Base-by-base conservation (phyloP, 2,888 invertebrate species). In the Lithosia quadra region DNA sequence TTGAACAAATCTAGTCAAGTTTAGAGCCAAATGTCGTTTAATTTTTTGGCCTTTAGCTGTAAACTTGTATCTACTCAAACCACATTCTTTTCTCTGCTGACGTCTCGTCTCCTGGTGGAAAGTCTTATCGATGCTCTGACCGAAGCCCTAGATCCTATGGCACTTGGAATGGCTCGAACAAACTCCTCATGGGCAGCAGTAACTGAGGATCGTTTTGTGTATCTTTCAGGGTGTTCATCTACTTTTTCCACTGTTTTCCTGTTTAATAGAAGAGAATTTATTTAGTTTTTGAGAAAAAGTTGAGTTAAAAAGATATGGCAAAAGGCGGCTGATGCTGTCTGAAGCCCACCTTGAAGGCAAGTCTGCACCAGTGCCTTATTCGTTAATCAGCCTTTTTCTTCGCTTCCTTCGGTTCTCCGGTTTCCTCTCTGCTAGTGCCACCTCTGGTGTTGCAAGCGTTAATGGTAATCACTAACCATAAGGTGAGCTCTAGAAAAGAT, bases 111-210 rank as follows among this genome's bases (percentile, higher is more conserved):
- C 39, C 91, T 89, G n/a, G 86, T 76, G 0, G 90, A 90, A 1
- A 86, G 86, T 63, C 90, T 79, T 1, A 87, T 79, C 0, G 93
- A 93, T 0, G 93, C 88, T 36, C 95, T 84, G 15, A 95, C 87
- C 0, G 95, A 95, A 0, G 94, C 94, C 22, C 95, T 88, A 1
- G 93, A 93, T 0, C 92, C 89, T 36, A 92, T 86, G 5, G 89
- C 87, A 34, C 88, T 84, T 15, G 93, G 91, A 15, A 90, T 63
- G 1, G 91, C 86, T 68, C 94, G 84, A 55, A 91, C 75, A 83
- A 95, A 92, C 63, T 87, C 82, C 7, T 92, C 86, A 5, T 68
- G 53, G 3, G 83, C 71, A 9, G 89, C 72, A 0, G 89, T 77
- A 2, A 81, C 73, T 22, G 86, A 86, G 1, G 86, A 67, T 5